phyloP scores from a whole-genome alignment of 23 tunicate species.

The Trididemnum clinides region DNA sequence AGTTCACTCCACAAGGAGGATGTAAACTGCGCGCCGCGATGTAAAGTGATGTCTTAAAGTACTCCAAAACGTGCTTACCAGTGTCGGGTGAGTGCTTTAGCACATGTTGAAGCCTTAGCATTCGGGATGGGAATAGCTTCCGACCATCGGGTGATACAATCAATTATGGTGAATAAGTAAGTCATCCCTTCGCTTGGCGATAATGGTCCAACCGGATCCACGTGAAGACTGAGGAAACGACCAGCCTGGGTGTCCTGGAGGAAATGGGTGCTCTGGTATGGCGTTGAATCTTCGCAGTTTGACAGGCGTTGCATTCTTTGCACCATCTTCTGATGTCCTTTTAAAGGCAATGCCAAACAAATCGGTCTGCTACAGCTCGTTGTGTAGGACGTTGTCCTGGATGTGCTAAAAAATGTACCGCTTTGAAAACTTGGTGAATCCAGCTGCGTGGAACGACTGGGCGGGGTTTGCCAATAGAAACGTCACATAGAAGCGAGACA shows the following conservation, averaged over 20 bases:
- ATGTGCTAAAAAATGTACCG: not conserved
- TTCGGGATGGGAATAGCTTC: not conserved
- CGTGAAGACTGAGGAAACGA: not conserved
- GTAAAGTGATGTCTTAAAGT: not conserved
- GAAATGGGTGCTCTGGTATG: not conserved
- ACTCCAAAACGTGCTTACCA: not conserved
- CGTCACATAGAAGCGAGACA: not conserved
- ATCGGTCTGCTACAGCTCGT: not conserved
- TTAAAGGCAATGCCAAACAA: not conserved
- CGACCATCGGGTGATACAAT: not conserved
- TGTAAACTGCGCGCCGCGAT: not conserved
- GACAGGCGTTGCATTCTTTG: not conserved
- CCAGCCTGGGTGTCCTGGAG: not conserved
- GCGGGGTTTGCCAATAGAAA: not conserved
- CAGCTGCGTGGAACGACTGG: not conserved
- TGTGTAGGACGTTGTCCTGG: not conserved
- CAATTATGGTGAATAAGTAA: not conserved
- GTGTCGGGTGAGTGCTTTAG: not conserved
- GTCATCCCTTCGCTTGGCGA: not conserved
- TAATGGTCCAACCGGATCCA: not conserved
- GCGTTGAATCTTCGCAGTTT: not conserved
- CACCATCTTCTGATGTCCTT: constrained; percentile 1
- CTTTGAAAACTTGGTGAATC: not conserved
- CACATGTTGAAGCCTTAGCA: not conserved
- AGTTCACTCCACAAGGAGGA: constrained; percentile 1